Percentiles rank a stretch among this genome's conserved stretches.
These are phyloP conservation scores for Mola mola DNA, from an alignment of 2,113 vertebrate species.

Conservation along the genomic window DNA sequence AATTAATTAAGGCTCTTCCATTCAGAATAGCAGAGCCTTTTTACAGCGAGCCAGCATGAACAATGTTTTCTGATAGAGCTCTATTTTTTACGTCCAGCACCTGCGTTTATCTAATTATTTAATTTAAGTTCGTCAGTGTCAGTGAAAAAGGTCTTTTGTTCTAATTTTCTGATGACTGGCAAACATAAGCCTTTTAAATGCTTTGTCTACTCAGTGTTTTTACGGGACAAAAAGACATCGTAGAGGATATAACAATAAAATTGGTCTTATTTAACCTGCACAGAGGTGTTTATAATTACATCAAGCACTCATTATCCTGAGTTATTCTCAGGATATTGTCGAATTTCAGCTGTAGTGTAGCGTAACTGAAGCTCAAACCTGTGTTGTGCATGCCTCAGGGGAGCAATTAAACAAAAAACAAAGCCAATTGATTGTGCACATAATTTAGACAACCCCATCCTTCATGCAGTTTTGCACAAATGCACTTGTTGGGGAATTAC, in stretches of 20 bases:
- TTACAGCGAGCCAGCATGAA: not conserved
- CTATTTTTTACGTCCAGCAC: too few relatives aligned
- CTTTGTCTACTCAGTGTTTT: too few relatives aligned
- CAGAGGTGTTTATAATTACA: constrained; percentile 9
- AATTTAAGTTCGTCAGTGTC: too few relatives aligned
- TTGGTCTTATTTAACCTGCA: not conserved
- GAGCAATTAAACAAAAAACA: constrained; percentile 51
- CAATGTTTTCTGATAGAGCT: too few relatives aligned
- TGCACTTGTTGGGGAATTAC: constrained; percentile 48
- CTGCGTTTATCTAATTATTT: too few relatives aligned
- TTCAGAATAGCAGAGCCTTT: not conserved
- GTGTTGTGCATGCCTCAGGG: constrained; percentile 9
- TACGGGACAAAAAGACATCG: too few relatives aligned
- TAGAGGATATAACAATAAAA: too few relatives aligned
- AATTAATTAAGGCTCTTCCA: not conserved
- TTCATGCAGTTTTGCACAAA: constrained; percentile 37
- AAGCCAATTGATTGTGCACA: constrained; percentile 28
- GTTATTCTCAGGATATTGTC: constrained; percentile 23
- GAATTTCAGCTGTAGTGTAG: constrained; percentile 1
- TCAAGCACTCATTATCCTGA: constrained; percentile 20
- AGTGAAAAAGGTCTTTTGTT: too few relatives aligned
- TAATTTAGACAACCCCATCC: constrained; percentile 13
- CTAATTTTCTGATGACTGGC: too few relatives aligned
- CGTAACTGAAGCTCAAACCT: constrained; percentile 1
- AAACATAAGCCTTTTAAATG: too few relatives aligned